Conservation (phyloP, 2,888 invertebrate species). For the Lobophora halterata region DNA sequence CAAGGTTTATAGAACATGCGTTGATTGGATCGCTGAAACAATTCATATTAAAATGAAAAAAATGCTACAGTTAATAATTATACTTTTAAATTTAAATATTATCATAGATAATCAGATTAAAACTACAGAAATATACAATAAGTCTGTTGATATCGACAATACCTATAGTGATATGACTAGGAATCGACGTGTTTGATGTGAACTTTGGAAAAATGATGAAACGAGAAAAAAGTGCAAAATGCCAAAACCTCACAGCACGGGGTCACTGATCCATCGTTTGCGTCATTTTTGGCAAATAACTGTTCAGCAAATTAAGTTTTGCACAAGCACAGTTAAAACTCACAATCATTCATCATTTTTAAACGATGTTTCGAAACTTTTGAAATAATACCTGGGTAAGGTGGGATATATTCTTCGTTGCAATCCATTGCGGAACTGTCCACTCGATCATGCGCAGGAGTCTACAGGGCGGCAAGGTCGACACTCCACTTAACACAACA, state of each 20-base stretch:
- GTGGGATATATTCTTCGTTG: conserved; percentile 47
- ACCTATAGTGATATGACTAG: too few relatives aligned
- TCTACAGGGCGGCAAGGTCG: conserved; percentile 66
- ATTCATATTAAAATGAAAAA: too few relatives aligned
- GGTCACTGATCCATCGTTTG: conserved; percentile 26
- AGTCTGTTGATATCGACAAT: too few relatives aligned
- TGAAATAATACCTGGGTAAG: conserved; percentile 54
- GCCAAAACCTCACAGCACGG: conserved; percentile 1
- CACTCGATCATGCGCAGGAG: conserved; percentile 61
- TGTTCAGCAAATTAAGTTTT: conserved; percentile 22
- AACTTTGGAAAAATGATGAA: background rate
- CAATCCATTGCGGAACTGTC: conserved; percentile 67
- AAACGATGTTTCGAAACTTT: conserved; percentile 2
- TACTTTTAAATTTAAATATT: too few relatives aligned
- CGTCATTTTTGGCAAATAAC: conserved; percentile 27
- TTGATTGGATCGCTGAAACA: conserved; percentile 12
- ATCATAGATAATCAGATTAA: too few relatives aligned
- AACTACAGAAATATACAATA: too few relatives aligned
- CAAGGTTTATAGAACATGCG: too few relatives aligned
- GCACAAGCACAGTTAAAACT: conserved; percentile 11
- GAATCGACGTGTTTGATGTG: background rate
- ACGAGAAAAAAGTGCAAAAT: conserved; percentile 1
- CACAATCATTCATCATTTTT: conserved; percentile 16
- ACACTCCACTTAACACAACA: conserved; percentile 55
- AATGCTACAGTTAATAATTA: too few relatives aligned